Base-by-base conservation (phyloP, 2,113 vertebrate genomes). In the Sorex fumeus region DNA sequence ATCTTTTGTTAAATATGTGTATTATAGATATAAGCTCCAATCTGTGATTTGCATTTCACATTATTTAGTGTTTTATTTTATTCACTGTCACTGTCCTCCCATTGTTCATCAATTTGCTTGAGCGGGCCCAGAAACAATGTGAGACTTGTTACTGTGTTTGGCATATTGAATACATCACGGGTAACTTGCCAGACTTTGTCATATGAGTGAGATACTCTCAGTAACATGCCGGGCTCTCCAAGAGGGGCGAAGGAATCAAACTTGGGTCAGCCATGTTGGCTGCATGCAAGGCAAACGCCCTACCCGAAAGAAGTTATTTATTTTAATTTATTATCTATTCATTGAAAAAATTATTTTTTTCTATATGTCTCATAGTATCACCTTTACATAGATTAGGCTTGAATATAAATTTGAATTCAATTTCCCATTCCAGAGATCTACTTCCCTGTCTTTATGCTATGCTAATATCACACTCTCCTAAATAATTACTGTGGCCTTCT, bases 321-420 rank as follows among this genome's bases (percentile, higher is more conserved):
- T 70, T 62, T 84, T 69, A 87, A 62, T 34, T 21, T n/a, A 70
- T 76, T 79, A 27, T 40, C 74, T 34, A 88, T 72, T 85, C 71
- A 50, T 45, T 89, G 0, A 62, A 84, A 89, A 67, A 21, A 21
- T 60, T 70, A 0, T 77, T 40, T 83, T 88, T 78, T 79, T 27
- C 43, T 57, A 1, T 86, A 34, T 71, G 62, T 75, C 16, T 43
- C 57, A 8, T 88, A 53, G 15, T 28, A 27, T 16, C 27, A 45
- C 12, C 9, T 69, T 95, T 43, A 69, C 45, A 53, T 50, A 74
- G 40, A 79, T 90, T 23, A 34, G 4, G 3, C 34, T 13, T 62
- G 10, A 85, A 74, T 82, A 50, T 62, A 45, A 95, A 83, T 70
- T 28, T 90, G 6, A 83, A 62, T 18, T 80, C 18, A 40, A 23